phyloP scores from a whole-genome alignment of 2,888 invertebrate species.

The Cosmia trapezina region DNA sequence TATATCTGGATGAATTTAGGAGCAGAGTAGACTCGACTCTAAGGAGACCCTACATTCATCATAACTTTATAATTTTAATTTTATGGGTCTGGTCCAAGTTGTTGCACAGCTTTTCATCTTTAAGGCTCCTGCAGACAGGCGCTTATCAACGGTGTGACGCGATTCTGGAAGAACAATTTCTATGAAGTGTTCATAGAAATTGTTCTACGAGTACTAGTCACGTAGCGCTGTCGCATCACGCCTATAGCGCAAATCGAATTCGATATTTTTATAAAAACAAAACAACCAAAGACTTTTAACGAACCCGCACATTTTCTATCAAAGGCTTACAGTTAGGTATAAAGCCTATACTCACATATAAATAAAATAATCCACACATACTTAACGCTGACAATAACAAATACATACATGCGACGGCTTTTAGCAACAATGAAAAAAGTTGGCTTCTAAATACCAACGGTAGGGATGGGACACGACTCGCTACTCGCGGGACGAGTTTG shows the following conservation, averaged over 20 bases:
- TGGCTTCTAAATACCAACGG: constrained; percentile 62
- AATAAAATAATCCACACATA: constrained; percentile 64
- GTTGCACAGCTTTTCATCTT: background rate
- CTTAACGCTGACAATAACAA: constrained; percentile 68
- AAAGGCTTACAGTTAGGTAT: constrained; percentile 34
- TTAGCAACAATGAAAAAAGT: constrained; percentile 73
- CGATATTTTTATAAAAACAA: no score
- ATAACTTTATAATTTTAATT: background rate
- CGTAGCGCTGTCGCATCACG: no score
- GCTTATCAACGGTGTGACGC: no score
- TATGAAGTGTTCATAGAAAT: no score
- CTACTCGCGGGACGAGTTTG: background rate
- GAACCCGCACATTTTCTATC: constrained; percentile 34
- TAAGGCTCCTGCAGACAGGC: no score
- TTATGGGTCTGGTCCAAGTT: background rate
- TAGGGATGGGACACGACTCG: constrained; percentile 44
- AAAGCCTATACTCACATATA: constrained; percentile 41
- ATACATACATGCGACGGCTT: constrained; percentile 74
- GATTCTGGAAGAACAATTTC: no score
- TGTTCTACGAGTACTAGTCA: no score
- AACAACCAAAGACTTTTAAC: constrained; percentile 13
- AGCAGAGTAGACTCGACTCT: background rate
- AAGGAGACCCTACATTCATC: background rate
- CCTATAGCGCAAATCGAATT: no score
- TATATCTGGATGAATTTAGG: background rate